Percentiles rank a stretch among this genome's conserved stretches.
Evolutionary conservation across 2,888 invertebrate species (phyloP).

Genomic region (Acrobasis repandana): DNA sequence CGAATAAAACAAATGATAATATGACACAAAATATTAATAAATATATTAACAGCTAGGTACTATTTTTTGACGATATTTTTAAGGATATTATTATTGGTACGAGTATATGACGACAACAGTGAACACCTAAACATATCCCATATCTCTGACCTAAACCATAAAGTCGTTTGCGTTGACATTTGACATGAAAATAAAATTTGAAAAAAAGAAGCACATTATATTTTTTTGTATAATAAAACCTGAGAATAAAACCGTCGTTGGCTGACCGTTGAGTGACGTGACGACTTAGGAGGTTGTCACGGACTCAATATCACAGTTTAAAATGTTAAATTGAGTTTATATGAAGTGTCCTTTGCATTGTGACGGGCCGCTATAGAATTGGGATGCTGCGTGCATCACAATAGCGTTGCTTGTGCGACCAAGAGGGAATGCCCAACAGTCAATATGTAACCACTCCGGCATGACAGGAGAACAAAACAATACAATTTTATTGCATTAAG

Average conservation of each 20-base stretch:
- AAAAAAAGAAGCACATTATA: slow-evolving; percentile 52
- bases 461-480: slow-evolving; percentile 1
- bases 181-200: slow-evolving; percentile 57
- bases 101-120: slow-evolving; percentile 9
- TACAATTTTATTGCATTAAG: background rate
- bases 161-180: slow-evolving; percentile 46
- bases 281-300: slow-evolving; percentile 51
- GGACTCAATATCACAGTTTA: slow-evolving; percentile 55
- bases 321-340: slow-evolving; percentile 54
- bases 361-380: slow-evolving; percentile 35
- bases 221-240: slow-evolving; percentile 56
- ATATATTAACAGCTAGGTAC: too few relatives aligned
- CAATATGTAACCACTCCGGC: slow-evolving; percentile 1
- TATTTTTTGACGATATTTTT: background rate
- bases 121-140: slow-evolving; percentile 28
- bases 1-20: too few relatives aligned
- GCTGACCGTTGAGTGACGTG: slow-evolving; percentile 77
- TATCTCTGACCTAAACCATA: slow-evolving; percentile 28
- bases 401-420: slow-evolving; percentile 18
- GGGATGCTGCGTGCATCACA: slow-evolving; percentile 28
- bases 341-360: slow-evolving; percentile 60
- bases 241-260: slow-evolving; percentile 68
- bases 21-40: too few relatives aligned
- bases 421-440: slow-evolving; percentile 1
- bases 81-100: background rate